phyloP scores from a whole-genome alignment of 2,113 vertebrate genomes.

The Rattus rattus region DNA sequence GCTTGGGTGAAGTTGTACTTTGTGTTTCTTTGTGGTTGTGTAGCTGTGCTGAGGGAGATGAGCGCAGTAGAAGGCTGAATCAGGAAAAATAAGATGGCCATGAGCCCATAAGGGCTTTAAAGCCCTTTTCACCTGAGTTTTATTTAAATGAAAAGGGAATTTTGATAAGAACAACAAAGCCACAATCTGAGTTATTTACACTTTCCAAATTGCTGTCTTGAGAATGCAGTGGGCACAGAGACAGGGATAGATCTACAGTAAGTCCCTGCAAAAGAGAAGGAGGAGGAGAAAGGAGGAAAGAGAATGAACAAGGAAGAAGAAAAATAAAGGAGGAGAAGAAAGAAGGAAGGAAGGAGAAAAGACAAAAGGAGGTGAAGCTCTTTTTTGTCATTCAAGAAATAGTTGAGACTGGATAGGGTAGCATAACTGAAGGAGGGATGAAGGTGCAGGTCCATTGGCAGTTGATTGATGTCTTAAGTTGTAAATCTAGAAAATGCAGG shows the following conservation, averaged over 20 bases:
- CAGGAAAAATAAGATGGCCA: neutral
- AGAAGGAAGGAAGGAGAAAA: neutral
- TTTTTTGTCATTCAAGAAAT: neutral
- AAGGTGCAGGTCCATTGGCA: neutral
- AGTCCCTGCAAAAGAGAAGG: neutral
- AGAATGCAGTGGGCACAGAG: neutral
- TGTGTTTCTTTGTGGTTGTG: neutral
- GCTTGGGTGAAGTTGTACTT: neutral
- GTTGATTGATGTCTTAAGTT: neutral
- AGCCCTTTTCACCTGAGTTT: neutral
- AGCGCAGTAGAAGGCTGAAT: neutral
- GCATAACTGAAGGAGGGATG: neutral
- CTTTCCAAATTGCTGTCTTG: neutral
- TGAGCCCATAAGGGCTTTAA: neutral
- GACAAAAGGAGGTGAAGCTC: neutral
- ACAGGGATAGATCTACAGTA: neutral
- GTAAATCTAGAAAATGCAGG: neutral
- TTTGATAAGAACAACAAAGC: neutral
- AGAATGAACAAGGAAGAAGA: no score
- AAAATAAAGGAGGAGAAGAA: neutral
- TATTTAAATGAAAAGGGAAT: neutral
- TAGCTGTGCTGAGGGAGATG: neutral
- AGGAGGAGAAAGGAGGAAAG: no score
- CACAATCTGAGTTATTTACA: neutral
- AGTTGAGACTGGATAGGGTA: neutral